Base-by-base conservation (phyloP, 2,888 invertebrate genomes). In the Drosophila fungiperda region DNA sequence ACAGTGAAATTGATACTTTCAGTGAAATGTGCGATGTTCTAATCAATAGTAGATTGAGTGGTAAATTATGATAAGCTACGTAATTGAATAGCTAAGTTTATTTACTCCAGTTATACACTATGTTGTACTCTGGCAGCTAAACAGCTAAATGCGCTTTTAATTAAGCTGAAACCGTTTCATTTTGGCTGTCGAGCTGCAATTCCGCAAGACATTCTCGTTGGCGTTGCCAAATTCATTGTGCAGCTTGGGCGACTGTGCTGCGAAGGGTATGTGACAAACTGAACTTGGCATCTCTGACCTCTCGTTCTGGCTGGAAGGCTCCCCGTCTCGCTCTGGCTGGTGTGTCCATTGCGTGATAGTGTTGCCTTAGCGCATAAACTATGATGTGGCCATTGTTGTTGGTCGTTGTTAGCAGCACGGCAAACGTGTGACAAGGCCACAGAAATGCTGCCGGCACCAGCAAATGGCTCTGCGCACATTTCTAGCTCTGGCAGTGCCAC, bases 391-490 rank as follows among this genome's bases (percentile, higher is more conserved):
- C 66, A 73, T 69, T 78, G 70, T 67, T 69, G 59, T 50, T 67
- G 77, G 66, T 59, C 72, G 87, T 76, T 87, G 77, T 84, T 77
- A 74, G 78, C 71, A 74, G 86, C 80, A 74, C 65, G 70, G 72
- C 69, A 58, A 81, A 76, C 87, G 83, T 81, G 85, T 80, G 89
- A 89, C 89, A 89, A 87, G 85, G 81, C 79, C 89, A 80, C 83
- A 84, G 87, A 80, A 89, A 81, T 80, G 76, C 77, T 78, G 78
- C 73, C 67, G 66, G 76, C 76, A 68, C 20, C 76, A 80, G 68
- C 63, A 62, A 62, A 49, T 63, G 35, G 35, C 32, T 12, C n/a
- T n/a, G 15, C 8, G 23, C 20, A 15, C 45, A 20, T 42, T 42
- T 36, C 8, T 36, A 6, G 17, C 23, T 11, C n/a, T 38, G 58